phyloP scores from a whole-genome alignment of 2,113 vertebrate species.

The Oxygymnocypris stewartii region DNA sequence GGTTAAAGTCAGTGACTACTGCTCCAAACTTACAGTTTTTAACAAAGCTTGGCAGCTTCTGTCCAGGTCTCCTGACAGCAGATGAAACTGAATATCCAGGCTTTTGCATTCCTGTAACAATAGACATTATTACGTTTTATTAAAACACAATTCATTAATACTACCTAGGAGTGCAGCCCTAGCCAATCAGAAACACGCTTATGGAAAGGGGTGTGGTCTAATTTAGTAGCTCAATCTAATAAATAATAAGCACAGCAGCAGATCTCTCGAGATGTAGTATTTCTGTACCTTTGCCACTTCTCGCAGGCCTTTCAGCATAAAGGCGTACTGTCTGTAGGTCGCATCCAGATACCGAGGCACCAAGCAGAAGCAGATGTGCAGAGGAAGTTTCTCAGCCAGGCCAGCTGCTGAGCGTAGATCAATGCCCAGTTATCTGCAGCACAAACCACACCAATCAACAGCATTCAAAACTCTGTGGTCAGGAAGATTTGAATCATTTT shows the following conservation, averaged over 20 bases:
- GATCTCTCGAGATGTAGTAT: background rate
- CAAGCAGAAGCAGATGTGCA: slow-evolving; percentile 82
- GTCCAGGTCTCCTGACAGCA: slow-evolving; percentile 78
- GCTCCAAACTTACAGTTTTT: slow-evolving; percentile 71
- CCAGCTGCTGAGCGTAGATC: slow-evolving; percentile 82
- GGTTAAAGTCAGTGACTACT: slow-evolving; percentile 85
- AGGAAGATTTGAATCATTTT: background rate
- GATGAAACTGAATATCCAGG: slow-evolving; percentile 83
- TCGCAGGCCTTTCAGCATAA: slow-evolving; percentile 82
- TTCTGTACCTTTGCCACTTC: slow-evolving; percentile 78
- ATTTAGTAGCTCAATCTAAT: background rate
- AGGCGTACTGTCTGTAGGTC: slow-evolving; percentile 83
- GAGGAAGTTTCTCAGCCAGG: slow-evolving; percentile 79
- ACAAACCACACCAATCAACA: background rate
- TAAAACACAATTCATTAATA: background rate
- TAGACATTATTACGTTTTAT: background rate
- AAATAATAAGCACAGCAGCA: background rate
- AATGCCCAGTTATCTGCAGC: slow-evolving; percentile 89
- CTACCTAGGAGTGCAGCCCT: background rate
- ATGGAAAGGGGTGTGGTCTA: background rate
- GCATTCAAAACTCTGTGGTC: background rate
- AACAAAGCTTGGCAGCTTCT: slow-evolving; percentile 77
- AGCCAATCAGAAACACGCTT: background rate
- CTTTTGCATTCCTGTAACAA: slow-evolving; percentile 77
- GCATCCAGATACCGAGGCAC: slow-evolving; percentile 78